Base-by-base conservation (phyloP, 1,140 invertebrate genomes). In the Homarus americanus region DNA sequence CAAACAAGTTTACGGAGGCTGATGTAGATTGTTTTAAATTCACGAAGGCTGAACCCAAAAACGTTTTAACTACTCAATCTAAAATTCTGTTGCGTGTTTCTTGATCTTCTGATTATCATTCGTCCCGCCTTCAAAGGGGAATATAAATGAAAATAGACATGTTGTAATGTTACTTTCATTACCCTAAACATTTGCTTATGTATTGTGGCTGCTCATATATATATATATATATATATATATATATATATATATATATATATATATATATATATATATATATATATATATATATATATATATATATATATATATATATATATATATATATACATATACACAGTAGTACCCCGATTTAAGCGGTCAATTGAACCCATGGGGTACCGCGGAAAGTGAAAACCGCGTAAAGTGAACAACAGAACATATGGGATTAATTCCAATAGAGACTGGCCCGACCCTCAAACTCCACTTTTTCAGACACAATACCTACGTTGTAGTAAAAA, bases 91-190 rank as follows among this genome's bases (percentile, higher is more conserved):
- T 76, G 83, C 41, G 83, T 76, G 83, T 72, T 73, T 86, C 69
- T 86, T 86, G 40, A 49, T 86, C 69, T 86, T 86, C 83, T 86
- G 83, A 86, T 76, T 73, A 20, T 85, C 72, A 69, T 36, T 32
- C n/a, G n/a, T n/a, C 72, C 41, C 32, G 32, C 79, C 28, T 82
- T 82, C 32, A 80, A 32, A 32, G 73, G 69, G 72, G 40, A 49
- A 53, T 53, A 86, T 86, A 49, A 86, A 86, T 73, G 72, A 86
- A 75, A 86, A 40, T 73, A 86, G 72, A 75, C 66, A 73, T 44
- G 28, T 44, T 40, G 41, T 49, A 53, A 83, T 24, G 20, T 76
- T 7, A 12, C 17, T 86, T 73, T 44, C 28, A 44, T 75, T 86
- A n/a, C 34, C 44, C 17, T 53, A 32, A 9, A 44, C 28, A 72